These are phyloP conservation scores for Proteles cristata DNA, from an alignment of 2,113 vertebrate genomes.

Conservation along the genomic window DNA sequence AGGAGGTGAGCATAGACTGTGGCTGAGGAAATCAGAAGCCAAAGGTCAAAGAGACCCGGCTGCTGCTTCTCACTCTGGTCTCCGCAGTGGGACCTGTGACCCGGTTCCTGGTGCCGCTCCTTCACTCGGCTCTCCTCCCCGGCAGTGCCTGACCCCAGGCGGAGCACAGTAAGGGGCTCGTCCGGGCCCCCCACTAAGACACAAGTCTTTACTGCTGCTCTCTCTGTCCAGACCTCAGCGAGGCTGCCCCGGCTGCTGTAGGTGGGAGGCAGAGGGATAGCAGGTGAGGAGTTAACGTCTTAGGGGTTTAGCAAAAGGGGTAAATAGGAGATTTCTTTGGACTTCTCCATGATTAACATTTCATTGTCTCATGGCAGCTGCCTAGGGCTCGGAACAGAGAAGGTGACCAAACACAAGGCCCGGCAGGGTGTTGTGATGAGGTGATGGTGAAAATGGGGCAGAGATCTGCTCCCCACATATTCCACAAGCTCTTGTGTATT, in stretches of 20 bases:
- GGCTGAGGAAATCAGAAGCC: not conserved
- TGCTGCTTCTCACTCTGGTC: not conserved
- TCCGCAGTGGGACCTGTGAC: fast-evolving
- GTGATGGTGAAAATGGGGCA: not conserved
- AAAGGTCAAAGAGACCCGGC: not conserved
- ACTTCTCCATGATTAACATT: not conserved
- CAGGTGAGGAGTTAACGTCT: too few relatives aligned
- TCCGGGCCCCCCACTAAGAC: not conserved
- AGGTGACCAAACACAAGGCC: not conserved
- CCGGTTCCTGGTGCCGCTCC: not conserved
- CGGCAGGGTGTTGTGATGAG: not conserved
- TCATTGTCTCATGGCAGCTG: not conserved
- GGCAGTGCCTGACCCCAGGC: not conserved
- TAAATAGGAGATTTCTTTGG: not conserved
- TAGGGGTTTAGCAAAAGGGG: too few relatives aligned
- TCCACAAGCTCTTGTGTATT: not conserved
- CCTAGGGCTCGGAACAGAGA: not conserved
- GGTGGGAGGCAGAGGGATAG: not conserved
- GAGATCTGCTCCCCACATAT: not conserved
- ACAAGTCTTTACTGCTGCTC: not conserved
- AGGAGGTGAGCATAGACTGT: not conserved
- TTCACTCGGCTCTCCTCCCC: not conserved
- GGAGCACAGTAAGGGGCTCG: not conserved
- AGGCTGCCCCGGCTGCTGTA: not conserved
- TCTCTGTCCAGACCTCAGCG: not conserved